phyloP scores from a whole-genome alignment of 92 coral and sea anemone genomes.

The Epizoanthus ramosus region DNA sequence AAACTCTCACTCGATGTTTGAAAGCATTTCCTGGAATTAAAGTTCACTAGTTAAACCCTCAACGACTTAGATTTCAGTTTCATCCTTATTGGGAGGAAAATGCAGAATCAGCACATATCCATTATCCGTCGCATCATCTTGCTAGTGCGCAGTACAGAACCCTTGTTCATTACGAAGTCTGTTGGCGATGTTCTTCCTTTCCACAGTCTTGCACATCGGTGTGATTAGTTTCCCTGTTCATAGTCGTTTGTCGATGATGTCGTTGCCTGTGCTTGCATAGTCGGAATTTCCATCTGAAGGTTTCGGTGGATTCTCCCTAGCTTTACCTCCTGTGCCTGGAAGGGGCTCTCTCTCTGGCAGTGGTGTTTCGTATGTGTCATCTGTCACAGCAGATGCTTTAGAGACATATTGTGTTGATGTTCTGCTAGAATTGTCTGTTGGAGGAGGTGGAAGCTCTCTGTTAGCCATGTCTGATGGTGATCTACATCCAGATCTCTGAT shows the following conservation, averaged over 20 bases:
- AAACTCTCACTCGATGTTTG: no score
- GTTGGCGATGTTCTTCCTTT: neutral
- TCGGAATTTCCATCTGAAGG: neutral
- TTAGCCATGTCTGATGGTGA: neutral
- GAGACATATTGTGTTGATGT: neutral
- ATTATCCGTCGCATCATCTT: no score
- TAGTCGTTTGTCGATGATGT: no score
- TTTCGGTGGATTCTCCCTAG: neutral
- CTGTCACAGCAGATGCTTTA: neutral
- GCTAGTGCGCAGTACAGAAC: no score
- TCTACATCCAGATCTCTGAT: neutral
- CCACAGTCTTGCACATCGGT: no score
- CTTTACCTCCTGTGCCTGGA: neutral
- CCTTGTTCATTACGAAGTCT: no score
- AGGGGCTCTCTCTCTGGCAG: neutral
- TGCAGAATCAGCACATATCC: no score
- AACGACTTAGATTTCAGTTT: no score
- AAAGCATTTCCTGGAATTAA: no score
- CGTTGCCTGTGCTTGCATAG: neutral
- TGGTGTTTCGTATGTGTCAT: neutral
- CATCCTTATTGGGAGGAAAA: no score
- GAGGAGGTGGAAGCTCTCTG: conserved; percentile 13
- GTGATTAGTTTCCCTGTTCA: no score
- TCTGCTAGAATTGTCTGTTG: neutral
- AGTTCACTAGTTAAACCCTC: no score